Evolutionary conservation across 2,888 invertebrate species (phyloP).

Genomic region (Sicus ferrugineus): DNA sequence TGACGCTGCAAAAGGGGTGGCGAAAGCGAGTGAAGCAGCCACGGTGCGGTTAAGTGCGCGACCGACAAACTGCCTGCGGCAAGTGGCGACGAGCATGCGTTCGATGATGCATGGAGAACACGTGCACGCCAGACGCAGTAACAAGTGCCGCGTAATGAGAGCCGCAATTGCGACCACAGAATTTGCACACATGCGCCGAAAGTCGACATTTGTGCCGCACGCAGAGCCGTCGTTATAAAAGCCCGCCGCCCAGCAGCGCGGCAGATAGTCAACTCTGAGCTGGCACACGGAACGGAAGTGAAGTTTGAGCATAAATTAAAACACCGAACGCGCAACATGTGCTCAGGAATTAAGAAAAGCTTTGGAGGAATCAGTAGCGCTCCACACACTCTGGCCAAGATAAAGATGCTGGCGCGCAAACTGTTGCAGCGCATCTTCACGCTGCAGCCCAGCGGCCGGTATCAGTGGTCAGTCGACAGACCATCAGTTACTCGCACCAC

Average conservation of each 20-base stretch:
- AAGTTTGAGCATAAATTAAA: constrained; percentile 38
- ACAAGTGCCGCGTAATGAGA: constrained; percentile 29
- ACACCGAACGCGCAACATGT: constrained; percentile 18
- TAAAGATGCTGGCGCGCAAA: constrained; percentile 48
- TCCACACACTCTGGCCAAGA: constrained; percentile 23
- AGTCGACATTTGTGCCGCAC: background rate
- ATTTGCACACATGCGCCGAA: constrained; percentile 36
- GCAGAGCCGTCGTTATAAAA: constrained; percentile 47
- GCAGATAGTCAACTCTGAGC: constrained; percentile 14
- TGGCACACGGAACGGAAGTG: constrained; percentile 31
- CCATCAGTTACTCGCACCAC: constrained; percentile 16
- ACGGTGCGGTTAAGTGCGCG: background rate
- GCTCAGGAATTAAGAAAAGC: background rate
- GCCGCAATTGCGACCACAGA: constrained; percentile 46
- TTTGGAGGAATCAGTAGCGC: background rate
- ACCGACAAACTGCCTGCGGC: constrained; percentile 2
- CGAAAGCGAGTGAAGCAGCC: background rate
- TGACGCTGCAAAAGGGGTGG: background rate
- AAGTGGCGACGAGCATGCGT: constrained; percentile 23
- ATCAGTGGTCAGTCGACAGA: background rate
- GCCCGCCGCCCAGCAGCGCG: constrained; percentile 5
- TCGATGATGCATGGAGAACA: constrained; percentile 15
- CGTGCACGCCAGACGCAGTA: constrained; percentile 13
- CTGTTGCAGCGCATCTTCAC: constrained; percentile 45
- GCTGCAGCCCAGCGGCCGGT: constrained; percentile 12